Evolutionary conservation across 92 coral and sea anemone genomes (phyloP), one percentile per base, ranked within the genome.

Genomic region (Actinostola sp.): DNA sequence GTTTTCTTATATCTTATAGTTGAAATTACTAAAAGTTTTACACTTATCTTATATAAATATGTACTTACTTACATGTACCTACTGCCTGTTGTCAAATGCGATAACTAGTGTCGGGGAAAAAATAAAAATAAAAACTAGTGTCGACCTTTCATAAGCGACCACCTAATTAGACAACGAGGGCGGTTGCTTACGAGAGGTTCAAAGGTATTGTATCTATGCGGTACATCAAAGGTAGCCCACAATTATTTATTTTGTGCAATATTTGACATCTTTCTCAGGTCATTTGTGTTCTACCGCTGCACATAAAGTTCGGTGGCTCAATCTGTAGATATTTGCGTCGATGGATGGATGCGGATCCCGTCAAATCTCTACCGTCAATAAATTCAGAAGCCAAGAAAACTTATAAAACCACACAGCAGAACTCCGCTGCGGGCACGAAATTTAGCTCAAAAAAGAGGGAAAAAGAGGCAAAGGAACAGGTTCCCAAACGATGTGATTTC

Each of bases 271-370:
- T 76, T 33, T 50, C 46, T 8, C 48, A 94, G 99, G 97, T 82
- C n/a, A 66, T 88, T 31, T 88, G 82, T 57, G 65, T 80, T 20
- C 66, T 91, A 4, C 96, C 97, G n/a, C 82, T 95, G 39, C 92
- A 92, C 48, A 80, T 92, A 29, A 91, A 87, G 66, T 95, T 95
- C 54, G 99, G 92, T 26, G 99, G 97, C 34, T 64, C 99, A 0
- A 26, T 95, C 33, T 91, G 97, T 61, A 89, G 97, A 45, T 95
- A 95, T 76, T 84, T 95, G 15, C 88, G 91, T 76, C 92, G 88
- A 6, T 95, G 99, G 99, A 66, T 95, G 20, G 97, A 95, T 33
- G 83, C 79, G 2, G 81, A 67, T 0, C 58, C 75, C 23, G 39
- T 23, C 2, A 68, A 51, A 28, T 10, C 54, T 1, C 67, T 51